Base-by-base conservation (phyloP, 2,888 invertebrate genomes). In the Thysanoteuthis rhombus region DNA sequence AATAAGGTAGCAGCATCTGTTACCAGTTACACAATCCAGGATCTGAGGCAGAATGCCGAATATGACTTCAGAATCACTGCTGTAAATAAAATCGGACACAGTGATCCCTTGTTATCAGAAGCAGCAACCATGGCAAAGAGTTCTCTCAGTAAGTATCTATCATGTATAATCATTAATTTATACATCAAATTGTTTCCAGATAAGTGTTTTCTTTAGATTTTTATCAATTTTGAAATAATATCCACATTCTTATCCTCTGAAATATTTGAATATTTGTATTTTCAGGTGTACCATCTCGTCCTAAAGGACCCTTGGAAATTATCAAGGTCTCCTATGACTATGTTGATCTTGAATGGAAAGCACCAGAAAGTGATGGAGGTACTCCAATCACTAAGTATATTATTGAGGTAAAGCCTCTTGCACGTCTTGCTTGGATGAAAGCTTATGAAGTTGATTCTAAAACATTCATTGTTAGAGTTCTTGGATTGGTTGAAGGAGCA, bases 1-100 rank as follows among this genome's bases (percentile, higher is more conserved):
- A 98, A 98, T 97, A 98, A 98, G 96, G 99, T 99, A 98, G 99
- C 99, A 97, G 93, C 95, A 38, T 95, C 95, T 93, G 96, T 96
- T 89, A 95, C 96, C 22, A 95, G 95, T 25, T 97, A 96, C 95
- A 96, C 96, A 93, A 96, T 97, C n/a, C 95, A 96, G 1, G 96
- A 96, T 8, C 96, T 97, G 52, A 96, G 96, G 90, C 96, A 96
- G 92, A 96, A 96, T 89, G 94, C 95, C 1, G 96, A 96, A 92
- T 97, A 97, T 94, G 96, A 97, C 94, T 97, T 97, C 96, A 94
- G 97, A 58, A 96, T 97, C 39, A 96, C 95, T 39, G 97, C 97
- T 28, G 96, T 97, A 94, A 97, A 97, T 95, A 96, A 96, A 94
- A 97, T 96, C 38, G 97, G 97, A 38, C 94, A 95, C 5, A 97